Conservation (phyloP, 2,797 vertebrate species). For the Clamator glandarius region DNA sequence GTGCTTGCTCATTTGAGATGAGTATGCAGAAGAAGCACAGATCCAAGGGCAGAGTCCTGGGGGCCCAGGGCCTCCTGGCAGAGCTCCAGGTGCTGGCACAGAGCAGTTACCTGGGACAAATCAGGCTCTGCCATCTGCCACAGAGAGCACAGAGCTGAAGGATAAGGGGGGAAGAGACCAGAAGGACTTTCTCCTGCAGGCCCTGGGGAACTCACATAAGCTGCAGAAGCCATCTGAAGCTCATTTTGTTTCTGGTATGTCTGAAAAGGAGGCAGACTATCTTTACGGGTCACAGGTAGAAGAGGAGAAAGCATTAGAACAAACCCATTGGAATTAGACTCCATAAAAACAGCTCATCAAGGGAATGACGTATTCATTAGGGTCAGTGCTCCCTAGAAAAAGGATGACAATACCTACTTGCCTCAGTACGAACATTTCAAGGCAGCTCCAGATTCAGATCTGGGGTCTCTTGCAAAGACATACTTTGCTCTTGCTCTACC, state of each 20-base stretch:
- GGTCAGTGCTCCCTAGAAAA: neutral
- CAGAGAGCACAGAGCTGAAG: slow-evolving; percentile 14
- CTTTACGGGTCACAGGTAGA: neutral
- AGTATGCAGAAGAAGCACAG: neutral
- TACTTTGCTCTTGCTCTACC: neutral
- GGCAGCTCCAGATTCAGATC: neutral
- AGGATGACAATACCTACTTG: neutral
- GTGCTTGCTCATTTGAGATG: neutral
- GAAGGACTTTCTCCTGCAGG: slow-evolving; percentile 16
- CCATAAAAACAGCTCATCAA: neutral
- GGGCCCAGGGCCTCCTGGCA: neutral
- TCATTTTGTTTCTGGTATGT: neutral
- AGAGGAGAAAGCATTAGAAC: neutral
- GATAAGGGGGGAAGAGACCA: neutral
- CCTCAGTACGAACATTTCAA: neutral
- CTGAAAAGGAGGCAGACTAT: neutral
- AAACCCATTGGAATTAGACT: neutral
- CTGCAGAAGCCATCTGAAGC: neutral
- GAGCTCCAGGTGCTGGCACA: slow-evolving; percentile 32
- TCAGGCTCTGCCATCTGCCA: slow-evolving; percentile 47
- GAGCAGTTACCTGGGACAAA: slow-evolving; percentile 15
- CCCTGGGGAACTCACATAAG: neutral
- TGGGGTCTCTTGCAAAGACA: neutral
- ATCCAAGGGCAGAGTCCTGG: slow-evolving; percentile 19
- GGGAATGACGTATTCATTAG: neutral